phyloP scores from a whole-genome alignment of 2,797 vertebrate genomes.

The Hemitrygon akajei region DNA sequence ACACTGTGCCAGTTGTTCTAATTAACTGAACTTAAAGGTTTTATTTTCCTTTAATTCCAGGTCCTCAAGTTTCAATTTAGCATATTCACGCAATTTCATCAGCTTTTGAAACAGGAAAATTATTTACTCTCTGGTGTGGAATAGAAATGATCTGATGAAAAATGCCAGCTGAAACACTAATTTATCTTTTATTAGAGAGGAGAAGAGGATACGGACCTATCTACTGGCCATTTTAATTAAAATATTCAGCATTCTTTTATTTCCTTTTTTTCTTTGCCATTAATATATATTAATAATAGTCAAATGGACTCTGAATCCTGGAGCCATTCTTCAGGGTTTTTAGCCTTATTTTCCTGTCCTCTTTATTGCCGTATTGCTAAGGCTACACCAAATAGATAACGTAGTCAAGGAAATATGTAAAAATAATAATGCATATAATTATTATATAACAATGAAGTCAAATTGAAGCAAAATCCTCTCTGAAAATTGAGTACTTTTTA shows the following conservation, averaged over 20 bases:
- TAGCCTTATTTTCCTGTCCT: background rate
- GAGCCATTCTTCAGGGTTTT: background rate
- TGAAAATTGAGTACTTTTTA: background rate
- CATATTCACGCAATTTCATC: background rate
- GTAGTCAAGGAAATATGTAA: background rate
- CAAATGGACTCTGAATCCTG: background rate
- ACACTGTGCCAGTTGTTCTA: background rate
- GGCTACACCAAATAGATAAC: background rate
- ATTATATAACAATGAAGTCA: background rate
- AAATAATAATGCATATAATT: background rate
- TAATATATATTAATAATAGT: conserved; percentile 2
- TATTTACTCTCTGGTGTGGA: background rate
- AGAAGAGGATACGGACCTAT: background rate
- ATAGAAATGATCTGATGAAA: background rate
- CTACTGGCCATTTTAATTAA: background rate
- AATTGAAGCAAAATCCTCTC: background rate
- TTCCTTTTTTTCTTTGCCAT: background rate
- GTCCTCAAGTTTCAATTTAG: background rate
- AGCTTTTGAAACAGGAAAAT: background rate
- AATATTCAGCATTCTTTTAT: background rate
- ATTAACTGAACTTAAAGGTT: too few relatives aligned
- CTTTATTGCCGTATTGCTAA: background rate
- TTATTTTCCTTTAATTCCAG: background rate
- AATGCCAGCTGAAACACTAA: background rate
- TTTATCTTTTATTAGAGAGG: background rate